Base-by-base conservation (phyloP, 2,113 vertebrate species). In the Nibea albiflora region DNA sequence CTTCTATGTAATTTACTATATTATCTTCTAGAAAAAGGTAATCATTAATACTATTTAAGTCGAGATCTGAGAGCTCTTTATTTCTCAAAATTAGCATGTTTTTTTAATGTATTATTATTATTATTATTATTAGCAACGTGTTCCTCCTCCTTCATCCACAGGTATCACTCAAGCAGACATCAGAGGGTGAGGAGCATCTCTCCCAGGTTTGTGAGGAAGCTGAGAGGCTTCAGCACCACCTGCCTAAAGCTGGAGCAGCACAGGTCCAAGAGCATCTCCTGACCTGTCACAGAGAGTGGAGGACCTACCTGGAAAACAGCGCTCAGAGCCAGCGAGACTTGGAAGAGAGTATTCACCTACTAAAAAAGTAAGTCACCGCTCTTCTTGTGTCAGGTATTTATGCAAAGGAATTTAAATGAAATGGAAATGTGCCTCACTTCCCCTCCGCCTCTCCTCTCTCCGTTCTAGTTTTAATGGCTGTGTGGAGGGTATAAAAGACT, bases 221-320 rank as follows among this genome's bases (percentile, higher is more conserved):
- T 67, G 95, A 97, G 84, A 96, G 83, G 73, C 89, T 99, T 14
- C 97, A 92, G 42, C 81, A 93, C 49, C 95, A 97, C 85, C 93
- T 99, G 76, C 86, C 97, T 56, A 96, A 96, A 91, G 85, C 95
- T 73, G 90, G 92, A 60, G 94, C 96, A 31, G 92, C 90, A 39
- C 95, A 92, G 68, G 94, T 98, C 73, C 96, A 97, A 78, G 96
- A 97, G 26, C 95, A 96, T 78, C 91, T 98, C 73, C 92, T 91
- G 1, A 95, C 94, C 57, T 95, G 96, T 62, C 96, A 96, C 28
- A 94, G 96, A 85, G 96, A 95, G 60, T 97, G 98, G 88, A 95
- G 94, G 39, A 93, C 83, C 5, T 97, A 97, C 75, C 89, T 96
- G 83, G 94, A 91, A 26, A 94, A 94, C 11, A 97, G 96, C 85